Base-by-base conservation (phyloP, 2,113 vertebrate genomes). In the Solea senegalensis region DNA sequence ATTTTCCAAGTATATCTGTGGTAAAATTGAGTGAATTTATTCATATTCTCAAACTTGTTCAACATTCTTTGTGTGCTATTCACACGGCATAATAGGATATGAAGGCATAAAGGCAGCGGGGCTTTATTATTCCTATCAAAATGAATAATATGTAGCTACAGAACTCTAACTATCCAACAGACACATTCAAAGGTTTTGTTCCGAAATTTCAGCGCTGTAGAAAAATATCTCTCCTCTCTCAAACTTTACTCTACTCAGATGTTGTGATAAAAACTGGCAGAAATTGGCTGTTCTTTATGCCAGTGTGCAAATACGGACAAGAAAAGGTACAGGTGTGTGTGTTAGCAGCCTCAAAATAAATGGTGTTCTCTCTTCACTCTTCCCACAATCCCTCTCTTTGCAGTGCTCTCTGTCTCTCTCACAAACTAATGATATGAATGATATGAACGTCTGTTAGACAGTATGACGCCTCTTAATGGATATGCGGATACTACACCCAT, bases 371-470 rank as follows among this genome's bases (percentile, higher is more conserved):
- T 56, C 54, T 39, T n/a, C 9, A 11, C 53, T 55, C 27, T 34
- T 55, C 53, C 53, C 21, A 53, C 51, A 26, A 54, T 50, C 34
- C 40, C 16, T 55, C 28, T 53, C 48, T 62, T 51, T 26, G 12
- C 41, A 46, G 48, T 5, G 7, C 52, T 26, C 50, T 26, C 51
- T 3, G 5, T 26, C 51, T 11, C 21, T 60, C 69, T 50, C 3
- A 9, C 69, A 68, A 81, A 84, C 69, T 86, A 90, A 90, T 76
- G 81, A 89, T 78, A 82, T 75, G 80, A 83, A 83, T 74, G 68
- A 75, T 78, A 82, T 75, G 82, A 83, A 83, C 73, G 68, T 73
- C 67, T 87, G 84, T 76, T 72, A 48, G 57, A 80, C 74, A 86
- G 65, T 70, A 69, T 75, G 78, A 77, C 84, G 78, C 67, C 84